Conservation (phyloP, 1,140 invertebrate species). For the Oreohelix idahoensis region DNA sequence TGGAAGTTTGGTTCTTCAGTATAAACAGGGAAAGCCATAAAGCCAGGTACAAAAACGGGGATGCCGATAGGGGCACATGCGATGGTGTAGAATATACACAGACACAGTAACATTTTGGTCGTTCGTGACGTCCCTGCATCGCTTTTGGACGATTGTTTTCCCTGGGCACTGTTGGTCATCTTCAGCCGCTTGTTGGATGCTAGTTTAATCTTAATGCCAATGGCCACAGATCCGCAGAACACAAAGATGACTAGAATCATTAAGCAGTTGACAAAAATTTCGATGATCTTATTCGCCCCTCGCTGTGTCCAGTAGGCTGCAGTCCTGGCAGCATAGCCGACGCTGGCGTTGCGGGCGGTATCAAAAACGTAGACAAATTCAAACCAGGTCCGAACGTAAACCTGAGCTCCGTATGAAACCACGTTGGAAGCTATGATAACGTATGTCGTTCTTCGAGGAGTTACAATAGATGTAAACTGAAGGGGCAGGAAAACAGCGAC, state of each 20-base stretch:
- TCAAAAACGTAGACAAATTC: constrained; percentile 9
- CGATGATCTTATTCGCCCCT: not conserved
- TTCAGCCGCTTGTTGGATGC: constrained; percentile 4
- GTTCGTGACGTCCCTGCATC: not conserved
- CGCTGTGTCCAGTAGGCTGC: not conserved
- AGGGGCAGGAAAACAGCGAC: not conserved
- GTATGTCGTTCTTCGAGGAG: not conserved
- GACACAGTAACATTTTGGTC: constrained; percentile 11
- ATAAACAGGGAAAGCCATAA: not conserved
- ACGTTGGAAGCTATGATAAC: not conserved
- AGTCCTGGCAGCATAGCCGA: not conserved
- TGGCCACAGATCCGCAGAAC: not conserved
- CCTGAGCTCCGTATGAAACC: not conserved
- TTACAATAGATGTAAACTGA: not conserved
- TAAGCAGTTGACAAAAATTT: constrained; percentile 1
- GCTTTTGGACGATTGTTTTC: not conserved
- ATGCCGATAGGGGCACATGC: not conserved
- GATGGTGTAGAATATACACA: constrained; percentile 13
- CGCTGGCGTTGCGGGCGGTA: not conserved
- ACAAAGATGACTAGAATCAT: not conserved
- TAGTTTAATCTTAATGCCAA: constrained; percentile 10
- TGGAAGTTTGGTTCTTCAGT: not conserved
- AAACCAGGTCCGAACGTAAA: constrained; percentile 23
- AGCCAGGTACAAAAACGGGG: not conserved
- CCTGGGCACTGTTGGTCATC: not conserved